Evolutionary conservation across 1,140 invertebrate species (phyloP), one percentile per base, ranked within the genome.

Genomic region (Agrilus planipennis): DNA sequence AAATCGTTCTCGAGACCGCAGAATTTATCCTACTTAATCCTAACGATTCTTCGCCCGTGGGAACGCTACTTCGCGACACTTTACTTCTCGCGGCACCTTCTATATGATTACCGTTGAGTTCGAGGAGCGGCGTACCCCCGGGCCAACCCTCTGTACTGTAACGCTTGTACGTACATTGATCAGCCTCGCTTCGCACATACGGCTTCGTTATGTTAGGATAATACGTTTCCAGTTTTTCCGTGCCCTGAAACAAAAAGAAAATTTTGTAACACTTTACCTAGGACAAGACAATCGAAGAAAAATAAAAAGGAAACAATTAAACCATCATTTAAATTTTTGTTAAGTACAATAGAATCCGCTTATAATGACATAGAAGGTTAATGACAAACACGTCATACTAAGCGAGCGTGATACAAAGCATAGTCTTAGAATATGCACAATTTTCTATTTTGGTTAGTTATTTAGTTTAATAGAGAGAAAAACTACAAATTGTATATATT

Each of bases 71-170:
- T 2, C 74, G 63, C 19, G 72, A 75, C 18, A 72, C 68, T 50
- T 72, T 73, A 45, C 72, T 76, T 2, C 73, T 58, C 25, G 75
- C 73, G 7, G 72, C 73, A 15, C 73, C 68, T 52, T 76, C 74
- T 40, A 76, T 74, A 23, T 75, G 69, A 40, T 77, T 76, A 42
- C 62, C 63, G 42, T 71, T 67, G 2, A 69, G 53, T 35, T 72
- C 69, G 12, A 64, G 48, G 2, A 69, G 55, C 2, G 60, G 59
- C 9, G 59, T 71, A 62, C 50, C 67, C 42, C 42, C 62, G 16
- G 32, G 64, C 62, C 47, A 72, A 57, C 52, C 67, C 57, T 51
- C 64, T 39, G 53, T 71, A 64, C 12, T 69, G 60, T 42, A 67
- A 41, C 42, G 55, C 58, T 21, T 58, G 44, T 58, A 55, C 45